Percentiles rank a stretch among this genome's conserved stretches.
Evolutionary conservation across 2,113 vertebrate species (phyloP).

Genomic region (Petaurus breviceps): DNA sequence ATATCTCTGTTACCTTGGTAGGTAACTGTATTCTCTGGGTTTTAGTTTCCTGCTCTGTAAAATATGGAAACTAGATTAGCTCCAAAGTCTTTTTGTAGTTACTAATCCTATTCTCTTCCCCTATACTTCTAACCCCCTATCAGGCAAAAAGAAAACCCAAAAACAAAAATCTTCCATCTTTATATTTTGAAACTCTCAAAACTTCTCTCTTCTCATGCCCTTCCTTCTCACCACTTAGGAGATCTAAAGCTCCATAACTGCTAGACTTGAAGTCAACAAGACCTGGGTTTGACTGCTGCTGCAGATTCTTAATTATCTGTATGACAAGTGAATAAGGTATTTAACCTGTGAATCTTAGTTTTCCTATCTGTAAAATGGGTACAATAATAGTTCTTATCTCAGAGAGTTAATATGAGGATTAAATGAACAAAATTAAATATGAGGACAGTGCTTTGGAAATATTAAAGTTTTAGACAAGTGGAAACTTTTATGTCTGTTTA

Average conservation of each 20-base stretch:
- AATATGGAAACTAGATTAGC: not conserved
- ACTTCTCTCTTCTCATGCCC: not conserved
- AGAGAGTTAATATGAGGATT: not conserved
- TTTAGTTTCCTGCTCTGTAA: not conserved
- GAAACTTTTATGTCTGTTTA: not conserved
- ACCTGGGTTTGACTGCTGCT: not conserved
- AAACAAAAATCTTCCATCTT: not conserved
- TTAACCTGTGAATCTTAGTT: not conserved
- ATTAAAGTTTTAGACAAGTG: not conserved
- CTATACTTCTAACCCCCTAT: not conserved
- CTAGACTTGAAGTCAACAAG: not conserved
- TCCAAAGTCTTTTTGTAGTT: not conserved
- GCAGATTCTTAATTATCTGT: not conserved
- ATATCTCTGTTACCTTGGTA: not conserved
- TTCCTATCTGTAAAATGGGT: not conserved
- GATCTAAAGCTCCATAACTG: not conserved
- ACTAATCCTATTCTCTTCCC: not conserved
- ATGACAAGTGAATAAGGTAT: not conserved
- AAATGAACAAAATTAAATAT: not conserved
- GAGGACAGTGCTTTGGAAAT: not conserved
- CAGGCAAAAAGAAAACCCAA: too few species aligned
- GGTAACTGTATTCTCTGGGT: not conserved
- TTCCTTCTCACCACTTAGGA: not conserved
- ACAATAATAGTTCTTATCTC: not conserved
- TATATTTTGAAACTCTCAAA: not conserved